Evolutionary conservation across 2,113 vertebrate genomes (phyloP).

Genomic region (Lasiurus borealis): DNA sequence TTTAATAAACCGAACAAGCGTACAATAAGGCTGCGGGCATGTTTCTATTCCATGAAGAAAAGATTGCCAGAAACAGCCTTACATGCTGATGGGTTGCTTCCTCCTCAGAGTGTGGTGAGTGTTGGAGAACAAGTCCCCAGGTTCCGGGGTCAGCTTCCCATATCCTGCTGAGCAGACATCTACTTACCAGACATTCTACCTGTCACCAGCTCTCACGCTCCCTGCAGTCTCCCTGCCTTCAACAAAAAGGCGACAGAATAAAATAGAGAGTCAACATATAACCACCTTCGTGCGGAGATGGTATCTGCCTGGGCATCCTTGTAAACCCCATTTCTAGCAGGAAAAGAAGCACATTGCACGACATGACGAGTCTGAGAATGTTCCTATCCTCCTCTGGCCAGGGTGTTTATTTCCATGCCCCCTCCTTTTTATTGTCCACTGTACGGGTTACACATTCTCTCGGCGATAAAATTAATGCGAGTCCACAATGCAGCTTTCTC

Average conservation of each 20-base stretch:
- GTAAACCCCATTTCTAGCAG: neutral
- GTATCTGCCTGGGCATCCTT: fast-evolving
- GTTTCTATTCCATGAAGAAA: neutral
- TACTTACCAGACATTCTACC: neutral
- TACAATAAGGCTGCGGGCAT: fast-evolving
- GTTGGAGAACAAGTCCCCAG: neutral
- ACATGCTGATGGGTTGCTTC: neutral
- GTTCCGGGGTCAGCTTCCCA: fast-evolving
- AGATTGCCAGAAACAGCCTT: neutral
- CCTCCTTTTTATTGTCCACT: neutral
- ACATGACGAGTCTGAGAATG: neutral
- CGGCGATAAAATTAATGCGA: neutral
- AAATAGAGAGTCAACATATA: neutral
- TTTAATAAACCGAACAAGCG: neutral
- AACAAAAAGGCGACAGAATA: neutral
- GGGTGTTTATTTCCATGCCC: fast-evolving
- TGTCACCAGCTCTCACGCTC: neutral
- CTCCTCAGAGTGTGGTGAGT: too few species aligned
- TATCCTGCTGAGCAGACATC: neutral
- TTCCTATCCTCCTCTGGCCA: neutral
- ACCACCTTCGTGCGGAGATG: neutral
- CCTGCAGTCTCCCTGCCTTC: fast-evolving
- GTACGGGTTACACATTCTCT: neutral
- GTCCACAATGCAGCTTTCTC: neutral
- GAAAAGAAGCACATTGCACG: neutral